Evolutionary conservation across 1,140 invertebrate genomes (phyloP).

Genomic region (Armadillidium nasatum): DNA sequence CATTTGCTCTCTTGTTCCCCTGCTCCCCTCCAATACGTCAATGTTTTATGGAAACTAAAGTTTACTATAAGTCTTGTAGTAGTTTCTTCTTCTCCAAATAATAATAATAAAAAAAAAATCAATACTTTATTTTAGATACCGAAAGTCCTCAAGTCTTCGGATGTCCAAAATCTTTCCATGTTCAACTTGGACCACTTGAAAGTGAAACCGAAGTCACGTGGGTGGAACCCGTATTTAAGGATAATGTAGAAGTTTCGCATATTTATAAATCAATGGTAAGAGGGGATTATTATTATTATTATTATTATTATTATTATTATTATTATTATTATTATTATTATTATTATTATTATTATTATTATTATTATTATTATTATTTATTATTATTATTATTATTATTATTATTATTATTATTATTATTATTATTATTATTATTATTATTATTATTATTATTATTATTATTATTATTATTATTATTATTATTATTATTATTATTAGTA

Average conservation of each 20-base stretch:
- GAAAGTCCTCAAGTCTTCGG: slow-evolving; percentile 57
- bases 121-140: slow-evolving; percentile 49
- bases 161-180: slow-evolving; percentile 63
- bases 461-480: too few species aligned
- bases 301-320: slow-evolving; percentile 3
- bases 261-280: slow-evolving; percentile 62
- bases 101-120: too few species aligned
- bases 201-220: slow-evolving; percentile 58
- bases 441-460: too few species aligned
- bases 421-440: too few species aligned
- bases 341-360: not conserved
- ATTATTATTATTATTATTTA: not conserved
- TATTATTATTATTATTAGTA: too few species aligned
- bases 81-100: too few species aligned
- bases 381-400: not conserved
- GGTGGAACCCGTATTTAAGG: slow-evolving; percentile 63
- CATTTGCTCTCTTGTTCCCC: too few species aligned
- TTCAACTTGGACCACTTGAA: slow-evolving; percentile 56
- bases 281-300: not conserved
- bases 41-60: too few species aligned
- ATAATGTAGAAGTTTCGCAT: slow-evolving; percentile 58
- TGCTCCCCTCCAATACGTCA: too few species aligned
- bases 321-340: not conserved
- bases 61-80: too few species aligned
- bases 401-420: not conserved